Evolutionary conservation across 2,797 vertebrate species (phyloP), one percentile per base, ranked within the genome.

Genomic region (Astyanax mexicanus): DNA sequence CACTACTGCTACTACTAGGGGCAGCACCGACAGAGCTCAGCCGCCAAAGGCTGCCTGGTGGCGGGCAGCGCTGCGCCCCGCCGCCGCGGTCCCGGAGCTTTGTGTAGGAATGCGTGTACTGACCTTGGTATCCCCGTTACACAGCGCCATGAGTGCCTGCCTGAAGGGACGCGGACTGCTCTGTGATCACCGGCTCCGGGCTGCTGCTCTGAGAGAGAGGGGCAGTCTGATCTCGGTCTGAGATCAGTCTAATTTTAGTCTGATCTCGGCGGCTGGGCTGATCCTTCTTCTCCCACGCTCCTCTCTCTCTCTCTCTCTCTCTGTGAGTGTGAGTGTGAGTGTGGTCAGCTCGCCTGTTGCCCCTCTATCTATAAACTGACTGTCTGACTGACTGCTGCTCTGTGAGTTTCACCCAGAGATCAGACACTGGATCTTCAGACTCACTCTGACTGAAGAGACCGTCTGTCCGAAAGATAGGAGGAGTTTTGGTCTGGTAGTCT

Each of bases 111-210:
- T 51, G 57, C 37, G 0, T 6, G 64, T 86, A 95, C 97, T 96
- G 92, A 99, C 97, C 97, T 99, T 98, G 94, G 94, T 92, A 82
- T 98, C 97, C 92, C 97, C 97, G 95, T 98, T 99, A 92, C 96
- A 97, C 87, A 96, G 92, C 89, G 96, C 97, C 97, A 98, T 98
- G 89, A 86, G 91, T 87, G 89, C 86, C 85, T 87, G 89, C 86
- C 85, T 80, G 86, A 77, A 82, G 88, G 81, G 91, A 88, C 87
- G 80, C 84, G 88, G 83, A 88, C 84, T 86, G 86, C 27, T 81
- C 69, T 69, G 58, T 54, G 57, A 67, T 55, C 21, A 15, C 35
- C 4, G 21, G 38, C 49, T 70, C 73, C 5, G 2, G n/a, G n/a
- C n/a, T n/a, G n/a, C n/a, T n/a, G n/a, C n/a, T n/a, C n/a, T n/a